A percentile compares a stretch with the other conserved stretches of the same genome.
These are phyloP conservation scores for Carassius carassius DNA, from an alignment of 2,113 vertebrate species.

Conservation along the genomic window DNA sequence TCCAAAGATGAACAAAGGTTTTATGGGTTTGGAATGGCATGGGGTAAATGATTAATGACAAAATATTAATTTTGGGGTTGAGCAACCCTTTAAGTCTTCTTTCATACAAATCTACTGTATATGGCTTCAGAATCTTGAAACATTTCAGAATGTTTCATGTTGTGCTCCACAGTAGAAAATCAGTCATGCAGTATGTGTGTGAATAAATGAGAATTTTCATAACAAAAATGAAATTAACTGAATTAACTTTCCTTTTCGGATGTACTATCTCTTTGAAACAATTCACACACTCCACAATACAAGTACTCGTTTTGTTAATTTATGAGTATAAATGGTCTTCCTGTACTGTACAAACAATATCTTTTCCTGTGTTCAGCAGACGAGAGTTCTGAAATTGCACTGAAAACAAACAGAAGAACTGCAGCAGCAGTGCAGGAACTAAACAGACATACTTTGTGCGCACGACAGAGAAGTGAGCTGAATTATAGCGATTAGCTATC, in stretches of 20 bases:
- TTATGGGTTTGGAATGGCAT: too few relatives aligned
- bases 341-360: not conserved
- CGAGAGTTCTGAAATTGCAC: not conserved
- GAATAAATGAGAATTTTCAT: not conserved
- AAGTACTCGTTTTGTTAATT: not conserved
- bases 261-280: not conserved
- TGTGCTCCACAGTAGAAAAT: not conserved
- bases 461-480: slow-evolving; percentile 7
- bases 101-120: too few relatives aligned
- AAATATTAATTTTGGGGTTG: too few relatives aligned
- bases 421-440: slow-evolving; percentile 24
- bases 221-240: too few relatives aligned
- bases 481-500: slow-evolving; percentile 47
- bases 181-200: not conserved
- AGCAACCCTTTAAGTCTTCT: too few relatives aligned
- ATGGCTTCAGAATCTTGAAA: too few relatives aligned
- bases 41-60: too few relatives aligned
- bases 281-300: too few relatives aligned
- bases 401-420: not conserved
- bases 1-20: too few relatives aligned
- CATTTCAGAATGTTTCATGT: not conserved
- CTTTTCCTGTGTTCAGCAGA: not conserved
- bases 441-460: not conserved
- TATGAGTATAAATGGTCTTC: not conserved
- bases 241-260: not conserved